Base-by-base conservation (phyloP, 2,113 vertebrate species). In the Thamnaconus septentrionalis region DNA sequence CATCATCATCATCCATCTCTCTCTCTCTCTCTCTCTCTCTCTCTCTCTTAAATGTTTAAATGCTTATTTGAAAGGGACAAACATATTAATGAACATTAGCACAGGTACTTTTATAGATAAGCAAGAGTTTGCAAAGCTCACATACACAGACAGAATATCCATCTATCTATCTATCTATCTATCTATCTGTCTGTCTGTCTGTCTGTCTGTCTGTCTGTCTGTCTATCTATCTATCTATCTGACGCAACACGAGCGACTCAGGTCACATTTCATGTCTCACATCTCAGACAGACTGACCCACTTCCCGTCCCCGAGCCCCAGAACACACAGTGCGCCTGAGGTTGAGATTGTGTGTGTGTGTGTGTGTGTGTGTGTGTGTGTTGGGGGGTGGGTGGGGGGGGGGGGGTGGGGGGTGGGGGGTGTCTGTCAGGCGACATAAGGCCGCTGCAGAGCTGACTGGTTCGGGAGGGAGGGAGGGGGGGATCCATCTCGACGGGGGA, bases 221-320 rank as follows among this genome's bases (percentile, higher is more conserved):
- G 52, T 65, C 57, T 50, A n/a, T 59, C 56, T 50, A 44, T 58
- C 57, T 7, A 41, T 53, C 50, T 44, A 39, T 49, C 44, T 48
- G n/a, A 59, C 53, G 61, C 56, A 31, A 7, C 10, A 69, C 61
- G 56, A 12, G 45, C 73, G 18, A 69, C 44, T 43, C 63, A 47
- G 58, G 58, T 72, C 73, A 61, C 6, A 11, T 69, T 53, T 64
- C 74, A 47, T 72, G 55, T 68, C 66, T 57, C 3, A 10, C 53
- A 50, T 78, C 76, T 79, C 75, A 84, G 81, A 89, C 85, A 63
- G 61, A 60, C 71, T 89, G 84, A 90, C 88, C 88, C 85, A 90
- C 71, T 90, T 89, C 80, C 82, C 46, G 7, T 43, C 46, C 73
- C 10, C 18, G 60, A 53, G 64, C 42, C 66, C 48, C 47, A 7